These are phyloP conservation scores for Nomada ferruginata DNA, from an alignment of 2,888 invertebrate species.

Conservation along the genomic window DNA sequence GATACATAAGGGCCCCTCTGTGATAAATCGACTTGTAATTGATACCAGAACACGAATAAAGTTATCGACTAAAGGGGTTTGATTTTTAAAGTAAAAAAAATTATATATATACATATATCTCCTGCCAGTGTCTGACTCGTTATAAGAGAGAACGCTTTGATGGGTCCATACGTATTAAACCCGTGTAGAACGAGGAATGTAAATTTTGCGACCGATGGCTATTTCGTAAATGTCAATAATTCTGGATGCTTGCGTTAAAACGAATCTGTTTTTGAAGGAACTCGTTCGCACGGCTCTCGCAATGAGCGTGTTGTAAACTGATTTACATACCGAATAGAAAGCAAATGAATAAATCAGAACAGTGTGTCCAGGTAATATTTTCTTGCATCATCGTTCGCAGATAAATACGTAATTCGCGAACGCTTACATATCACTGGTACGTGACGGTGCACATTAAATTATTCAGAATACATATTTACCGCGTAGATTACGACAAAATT, in stretches of 20 bases:
- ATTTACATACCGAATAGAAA: slow-evolving; percentile 55
- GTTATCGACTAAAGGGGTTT: slow-evolving; percentile 55
- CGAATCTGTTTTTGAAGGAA: slow-evolving; percentile 21
- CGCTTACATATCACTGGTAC: neutral
- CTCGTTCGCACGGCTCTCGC: slow-evolving; percentile 25
- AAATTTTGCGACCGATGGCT: slow-evolving; percentile 12
- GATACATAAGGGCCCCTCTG: slow-evolving; percentile 48
- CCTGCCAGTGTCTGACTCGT: too few relatives aligned
- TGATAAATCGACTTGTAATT: slow-evolving; percentile 59
- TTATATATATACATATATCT: too few relatives aligned
- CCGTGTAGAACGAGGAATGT: neutral
- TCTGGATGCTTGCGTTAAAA: slow-evolving; percentile 8
- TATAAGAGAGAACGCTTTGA: slow-evolving; percentile 19
- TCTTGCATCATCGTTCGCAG: slow-evolving; percentile 34
- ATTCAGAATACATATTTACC: neutral
- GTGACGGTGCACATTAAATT: neutral
- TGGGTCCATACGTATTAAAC: neutral
- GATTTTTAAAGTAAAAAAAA: neutral
- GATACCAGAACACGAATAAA: slow-evolving; percentile 49
- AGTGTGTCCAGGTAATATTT: slow-evolving; percentile 28
- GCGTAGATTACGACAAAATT: neutral
- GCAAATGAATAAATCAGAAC: slow-evolving; percentile 47
- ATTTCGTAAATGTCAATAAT: slow-evolving; percentile 45
- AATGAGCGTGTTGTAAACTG: slow-evolving; percentile 42
- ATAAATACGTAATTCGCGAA: neutral